Evolutionary conservation across 2,888 invertebrate species (phyloP).

Genomic region (Synanthedon vespiformis): DNA sequence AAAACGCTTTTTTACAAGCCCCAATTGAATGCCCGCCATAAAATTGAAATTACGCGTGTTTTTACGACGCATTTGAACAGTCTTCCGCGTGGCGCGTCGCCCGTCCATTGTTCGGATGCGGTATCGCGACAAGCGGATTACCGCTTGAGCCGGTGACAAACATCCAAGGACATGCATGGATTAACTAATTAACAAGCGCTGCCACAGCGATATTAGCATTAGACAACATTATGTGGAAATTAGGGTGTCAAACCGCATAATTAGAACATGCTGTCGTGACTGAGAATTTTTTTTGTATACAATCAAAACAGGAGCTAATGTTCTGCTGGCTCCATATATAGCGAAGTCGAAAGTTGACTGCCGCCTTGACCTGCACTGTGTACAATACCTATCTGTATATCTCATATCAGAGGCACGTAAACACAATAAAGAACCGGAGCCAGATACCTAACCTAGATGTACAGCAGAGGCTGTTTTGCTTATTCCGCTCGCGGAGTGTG

Average conservation of each 20-base stretch:
- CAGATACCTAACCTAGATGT: slow-evolving; percentile 53
- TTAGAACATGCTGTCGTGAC: slow-evolving; percentile 40
- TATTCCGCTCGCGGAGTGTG: slow-evolving; percentile 37
- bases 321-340: slow-evolving; percentile 48
- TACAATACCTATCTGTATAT: slow-evolving; percentile 34
- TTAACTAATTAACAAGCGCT: slow-evolving; percentile 43
- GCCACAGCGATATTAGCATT: slow-evolving; percentile 32
- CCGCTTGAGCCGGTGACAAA: slow-evolving; percentile 12
- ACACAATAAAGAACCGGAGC: slow-evolving; percentile 61
- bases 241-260: slow-evolving; percentile 32
- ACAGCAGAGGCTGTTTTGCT: slow-evolving; percentile 32
- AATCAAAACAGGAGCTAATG: slow-evolving; percentile 45
- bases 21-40: slow-evolving; percentile 62
- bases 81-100: slow-evolving; percentile 54
- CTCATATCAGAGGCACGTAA: slow-evolving; percentile 66
- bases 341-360: slow-evolving; percentile 59
- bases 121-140: slow-evolving; percentile 26
- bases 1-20: slow-evolving; percentile 65
- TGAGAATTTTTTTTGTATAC: slow-evolving; percentile 26
- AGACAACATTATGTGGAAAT: slow-evolving; percentile 49
- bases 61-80: slow-evolving; percentile 59
- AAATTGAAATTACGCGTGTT: slow-evolving; percentile 62
- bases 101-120: slow-evolving; percentile 44
- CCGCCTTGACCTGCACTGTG: slow-evolving; percentile 57
- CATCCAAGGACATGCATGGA: slow-evolving; percentile 43